Base-by-base conservation (phyloP, 2,113 vertebrate genomes). In the Cinclus mexicanus region DNA sequence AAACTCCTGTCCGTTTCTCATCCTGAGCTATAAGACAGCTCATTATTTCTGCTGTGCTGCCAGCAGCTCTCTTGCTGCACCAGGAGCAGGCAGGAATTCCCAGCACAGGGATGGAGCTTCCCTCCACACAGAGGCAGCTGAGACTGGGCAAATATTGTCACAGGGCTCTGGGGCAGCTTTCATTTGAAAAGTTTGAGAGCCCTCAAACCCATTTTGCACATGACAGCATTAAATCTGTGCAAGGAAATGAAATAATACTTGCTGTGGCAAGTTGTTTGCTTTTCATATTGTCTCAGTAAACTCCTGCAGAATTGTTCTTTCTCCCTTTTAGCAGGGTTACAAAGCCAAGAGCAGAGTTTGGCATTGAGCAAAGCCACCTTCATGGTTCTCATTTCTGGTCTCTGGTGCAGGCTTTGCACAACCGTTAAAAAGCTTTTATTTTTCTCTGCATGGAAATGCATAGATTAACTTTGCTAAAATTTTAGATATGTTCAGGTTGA, bases 81-180 rank as follows among this genome's bases (percentile, higher is more conserved):
- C 33, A 46, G 79, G 78, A 74, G 8, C 10, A 22, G 60, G 23
- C 65, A 64, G 77, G 24, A 42, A 49, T 25, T 17, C 57, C 78
- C 8, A 4, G 77, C 47, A 12, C 15, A 14, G 44, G 29, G 41
- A 56, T n/a, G 42, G 53, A 68, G 78, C 46, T 78, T 17, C 25
- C 29, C 12, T 47, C 46, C 50, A 12, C 0, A 0, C 3, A 0
- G 0, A 52, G 41, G 37, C 53, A 72, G 33, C 69, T 72, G 55
- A 72, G 31, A 25, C 35, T 19, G 26, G 61, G 44, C 41, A 86
- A 72, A 89, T 56, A 69, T 47, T 28, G 28, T 25, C 69, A 41
- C 56, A 33, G 78, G 16, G 52, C 83, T 76, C 59, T 59, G 76
- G 81, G 52, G 31, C 82, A 87, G 74, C 63, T 52, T 60, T 44